Evolutionary conservation across 2,797 vertebrate genomes (phyloP).

Genomic region (Antennarius maculatus): DNA sequence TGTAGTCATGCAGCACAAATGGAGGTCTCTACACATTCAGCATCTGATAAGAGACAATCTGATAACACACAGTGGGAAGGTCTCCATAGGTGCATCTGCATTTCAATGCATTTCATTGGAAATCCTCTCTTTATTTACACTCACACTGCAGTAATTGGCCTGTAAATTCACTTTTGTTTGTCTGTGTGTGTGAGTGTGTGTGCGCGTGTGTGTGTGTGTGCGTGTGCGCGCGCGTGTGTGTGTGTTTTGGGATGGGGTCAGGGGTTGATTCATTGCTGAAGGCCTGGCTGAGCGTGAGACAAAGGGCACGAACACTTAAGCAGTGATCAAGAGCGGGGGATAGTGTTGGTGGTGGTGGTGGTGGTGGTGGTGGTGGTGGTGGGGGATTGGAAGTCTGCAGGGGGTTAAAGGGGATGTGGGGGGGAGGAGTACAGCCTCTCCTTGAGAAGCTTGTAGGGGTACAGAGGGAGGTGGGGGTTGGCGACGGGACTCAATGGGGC

Average conservation of each 20-base stretch:
- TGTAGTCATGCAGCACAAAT: conserved; percentile 46
- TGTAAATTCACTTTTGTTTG: conserved; percentile 55
- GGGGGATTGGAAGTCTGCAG: conserved; percentile 54
- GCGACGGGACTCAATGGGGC: conserved; percentile 60
- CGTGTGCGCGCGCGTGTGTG: not conserved
- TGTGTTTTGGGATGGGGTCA: conserved; percentile 2
- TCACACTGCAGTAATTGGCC: conserved; percentile 48
- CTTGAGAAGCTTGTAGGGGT: conserved; percentile 51
- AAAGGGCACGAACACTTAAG: conserved; percentile 52
- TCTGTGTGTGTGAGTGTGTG: conserved; percentile 3
- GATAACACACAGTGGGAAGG: conserved; percentile 31
- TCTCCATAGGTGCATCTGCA: conserved; percentile 12
- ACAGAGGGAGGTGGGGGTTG: conserved; percentile 34
- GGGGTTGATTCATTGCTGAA: conserved; percentile 45
- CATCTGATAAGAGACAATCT: conserved; percentile 46
- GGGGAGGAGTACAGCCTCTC: conserved; percentile 64
- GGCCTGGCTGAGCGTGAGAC: conserved; percentile 32
- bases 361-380: not conserved
- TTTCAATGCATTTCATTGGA: conserved; percentile 49
- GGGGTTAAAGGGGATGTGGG: conserved; percentile 63
- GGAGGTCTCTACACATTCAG: conserved; percentile 42
- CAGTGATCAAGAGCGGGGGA: conserved; percentile 26
- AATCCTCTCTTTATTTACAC: conserved; percentile 25
- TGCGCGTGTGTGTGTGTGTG: conserved; percentile 2
- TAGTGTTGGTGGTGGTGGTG: conserved; percentile 7